These are phyloP conservation scores for Nomada fabriciana DNA, from an alignment of 2,888 invertebrate species.

Conservation along the genomic window DNA sequence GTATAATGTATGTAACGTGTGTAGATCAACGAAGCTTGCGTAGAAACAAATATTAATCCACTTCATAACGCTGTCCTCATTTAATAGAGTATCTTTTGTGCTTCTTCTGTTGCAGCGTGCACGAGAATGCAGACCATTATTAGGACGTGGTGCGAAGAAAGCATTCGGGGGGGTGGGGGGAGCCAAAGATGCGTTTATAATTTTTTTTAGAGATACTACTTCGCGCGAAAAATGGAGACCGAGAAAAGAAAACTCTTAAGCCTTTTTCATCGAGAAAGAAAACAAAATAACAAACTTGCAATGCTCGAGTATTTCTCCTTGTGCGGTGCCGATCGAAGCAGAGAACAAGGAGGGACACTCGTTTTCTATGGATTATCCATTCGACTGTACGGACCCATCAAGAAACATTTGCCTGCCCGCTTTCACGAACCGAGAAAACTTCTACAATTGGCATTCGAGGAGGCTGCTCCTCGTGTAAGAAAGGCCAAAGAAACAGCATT, in stretches of 20 bases:
- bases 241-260: slow-evolving; percentile 48
- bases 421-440: slow-evolving; percentile 14
- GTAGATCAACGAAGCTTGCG: background rate
- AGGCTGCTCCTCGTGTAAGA: slow-evolving; percentile 28
- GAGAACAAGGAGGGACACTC: slow-evolving; percentile 29
- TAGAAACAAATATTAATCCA: background rate
- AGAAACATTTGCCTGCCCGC: background rate
- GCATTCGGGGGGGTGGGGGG: slow-evolving; percentile 78
- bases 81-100: background rate
- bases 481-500: slow-evolving; percentile 50
- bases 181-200: slow-evolving; percentile 84
- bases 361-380: slow-evolving; percentile 31
- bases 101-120: slow-evolving; percentile 80
- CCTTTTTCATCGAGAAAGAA: slow-evolving; percentile 22
- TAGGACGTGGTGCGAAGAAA: slow-evolving; percentile 71
- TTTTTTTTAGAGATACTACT: slow-evolving; percentile 78
- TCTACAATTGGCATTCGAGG: slow-evolving; percentile 33
- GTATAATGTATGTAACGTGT: slow-evolving; percentile 1
- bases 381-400: slow-evolving; percentile 22
- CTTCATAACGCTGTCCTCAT: no score
- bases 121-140: slow-evolving; percentile 82
- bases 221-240: slow-evolving; percentile 62
- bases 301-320: slow-evolving; percentile 17
- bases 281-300: slow-evolving; percentile 27
- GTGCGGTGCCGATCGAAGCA: slow-evolving; percentile 5